Conservation (phyloP, 2,113 vertebrate species). For the Nannobrachium achirus region DNA sequence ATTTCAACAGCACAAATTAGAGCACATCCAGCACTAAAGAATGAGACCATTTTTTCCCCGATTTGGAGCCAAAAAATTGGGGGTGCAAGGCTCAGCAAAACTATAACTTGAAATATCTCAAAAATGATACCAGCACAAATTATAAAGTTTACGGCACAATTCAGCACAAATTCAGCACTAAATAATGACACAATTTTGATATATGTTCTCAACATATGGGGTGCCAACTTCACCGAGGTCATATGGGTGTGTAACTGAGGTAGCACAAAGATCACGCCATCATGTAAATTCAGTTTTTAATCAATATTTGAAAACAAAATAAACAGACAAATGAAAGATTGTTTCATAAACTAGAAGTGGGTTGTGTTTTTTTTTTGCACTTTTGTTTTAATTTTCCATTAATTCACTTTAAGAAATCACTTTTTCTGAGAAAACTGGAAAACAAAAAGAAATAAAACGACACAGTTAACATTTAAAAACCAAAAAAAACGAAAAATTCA, state of each 20-base stretch:
- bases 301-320: slow-evolving; percentile 70
- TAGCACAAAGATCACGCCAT: slow-evolving; percentile 18
- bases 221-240: no score
- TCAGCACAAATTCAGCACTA: no score
- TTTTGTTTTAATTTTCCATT: slow-evolving; percentile 24
- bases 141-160: no score
- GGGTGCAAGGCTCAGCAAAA: no score
- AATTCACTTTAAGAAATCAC: slow-evolving; percentile 69
- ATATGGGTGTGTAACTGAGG: background rate
- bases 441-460: slow-evolving; percentile 37
- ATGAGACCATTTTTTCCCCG: no score
- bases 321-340: slow-evolving; percentile 70
- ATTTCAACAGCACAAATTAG: no score
- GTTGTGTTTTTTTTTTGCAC: slow-evolving; percentile 44
- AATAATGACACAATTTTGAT: no score
- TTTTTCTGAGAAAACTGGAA: slow-evolving; percentile 29
- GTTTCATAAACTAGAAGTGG: slow-evolving; percentile 60
- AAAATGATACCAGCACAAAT: no score
- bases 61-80: no score
- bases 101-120: no score
- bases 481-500: slow-evolving; percentile 43
- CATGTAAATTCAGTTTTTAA: slow-evolving; percentile 73
- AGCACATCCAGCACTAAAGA: no score
- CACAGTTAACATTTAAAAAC: slow-evolving; percentile 52
- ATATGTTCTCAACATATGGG: no score